A percentile compares a stretch with the other conserved stretches of the same genome.
These are phyloP conservation scores for Sorex fumeus DNA, from an alignment of 2,113 vertebrate genomes.

Conservation along the genomic window DNA sequence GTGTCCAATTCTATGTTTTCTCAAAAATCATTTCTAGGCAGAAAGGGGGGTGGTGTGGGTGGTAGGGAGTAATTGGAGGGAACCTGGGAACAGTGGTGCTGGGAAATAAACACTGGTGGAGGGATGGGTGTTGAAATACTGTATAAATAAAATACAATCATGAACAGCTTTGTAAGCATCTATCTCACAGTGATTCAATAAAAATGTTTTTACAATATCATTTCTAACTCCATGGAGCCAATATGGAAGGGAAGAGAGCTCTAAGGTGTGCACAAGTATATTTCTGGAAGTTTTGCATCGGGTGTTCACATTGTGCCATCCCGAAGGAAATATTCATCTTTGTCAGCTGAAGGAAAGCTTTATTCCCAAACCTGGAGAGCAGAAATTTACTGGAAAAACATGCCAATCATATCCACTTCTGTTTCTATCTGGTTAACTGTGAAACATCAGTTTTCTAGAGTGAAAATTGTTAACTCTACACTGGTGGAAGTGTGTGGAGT, in stretches of 20 bases:
- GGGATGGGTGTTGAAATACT: too few relatives aligned
- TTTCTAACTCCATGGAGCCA: neutral
- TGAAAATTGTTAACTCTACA: neutral
- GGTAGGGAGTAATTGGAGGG: too few relatives aligned
- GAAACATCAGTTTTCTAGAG: neutral
- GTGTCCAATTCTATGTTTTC: neutral
- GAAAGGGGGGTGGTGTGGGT: too few relatives aligned
- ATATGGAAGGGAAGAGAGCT: neutral
- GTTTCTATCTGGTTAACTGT: constrained; percentile 7
- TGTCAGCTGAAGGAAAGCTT: neutral
- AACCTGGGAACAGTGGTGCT: too few relatives aligned
- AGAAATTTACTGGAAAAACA: constrained; percentile 37
- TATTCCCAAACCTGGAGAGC: neutral
- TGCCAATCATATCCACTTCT: constrained; percentile 12
- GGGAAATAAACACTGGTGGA: too few relatives aligned
- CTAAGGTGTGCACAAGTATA: neutral
- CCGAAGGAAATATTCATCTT: neutral
- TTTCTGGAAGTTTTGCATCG: neutral
- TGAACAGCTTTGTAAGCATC: too few relatives aligned
- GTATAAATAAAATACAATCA: too few relatives aligned
- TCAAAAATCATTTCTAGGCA: constrained; percentile 28
- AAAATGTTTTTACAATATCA: too few relatives aligned
- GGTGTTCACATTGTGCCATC: neutral
- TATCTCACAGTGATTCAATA: too few relatives aligned
- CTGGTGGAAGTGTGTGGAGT: neutral